Conservation (phyloP, 2,113 vertebrate species). For the Trogon surrucura region DNA sequence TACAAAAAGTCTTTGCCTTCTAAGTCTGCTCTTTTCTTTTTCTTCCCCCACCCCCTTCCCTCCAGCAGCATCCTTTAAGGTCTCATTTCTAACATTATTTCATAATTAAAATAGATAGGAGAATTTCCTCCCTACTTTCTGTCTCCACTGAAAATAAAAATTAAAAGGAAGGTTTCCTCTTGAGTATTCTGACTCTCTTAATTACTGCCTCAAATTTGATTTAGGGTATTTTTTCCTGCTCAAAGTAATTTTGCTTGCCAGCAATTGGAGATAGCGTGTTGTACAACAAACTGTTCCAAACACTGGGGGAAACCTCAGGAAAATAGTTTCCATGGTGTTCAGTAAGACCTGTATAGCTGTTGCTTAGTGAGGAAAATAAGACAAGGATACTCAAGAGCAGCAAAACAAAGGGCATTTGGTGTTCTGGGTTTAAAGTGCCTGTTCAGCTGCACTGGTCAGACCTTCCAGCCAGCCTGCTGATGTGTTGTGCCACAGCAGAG, state of each 20-base stretch:
- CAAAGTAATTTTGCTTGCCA: conserved; percentile 9
- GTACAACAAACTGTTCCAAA: conserved; percentile 9
- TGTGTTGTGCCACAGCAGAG: not conserved
- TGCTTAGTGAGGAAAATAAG: not conserved
- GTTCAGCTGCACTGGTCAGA: not conserved
- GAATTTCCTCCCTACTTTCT: not conserved
- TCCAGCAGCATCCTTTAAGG: not conserved
- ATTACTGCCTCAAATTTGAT: conserved; percentile 17
- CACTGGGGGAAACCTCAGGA: not conserved
- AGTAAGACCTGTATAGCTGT: not conserved
- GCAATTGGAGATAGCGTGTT: not conserved
- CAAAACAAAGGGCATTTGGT: not conserved
- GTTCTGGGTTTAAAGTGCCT: not conserved
- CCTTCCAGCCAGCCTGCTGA: not conserved
- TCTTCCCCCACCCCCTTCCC: too few species aligned
- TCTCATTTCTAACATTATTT: not conserved
- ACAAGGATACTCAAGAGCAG: not conserved
- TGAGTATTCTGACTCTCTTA: conserved; percentile 15
- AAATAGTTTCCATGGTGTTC: conserved; percentile 44
- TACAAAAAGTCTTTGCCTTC: too few species aligned
- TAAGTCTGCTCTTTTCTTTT: not conserved
- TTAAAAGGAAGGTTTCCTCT: not conserved
- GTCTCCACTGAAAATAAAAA: not conserved
- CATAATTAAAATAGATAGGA: conserved; percentile 18
- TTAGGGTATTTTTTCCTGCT: not conserved